Base-by-base conservation (phyloP, 2,888 invertebrate genomes). In the Matsumyia berberina region DNA sequence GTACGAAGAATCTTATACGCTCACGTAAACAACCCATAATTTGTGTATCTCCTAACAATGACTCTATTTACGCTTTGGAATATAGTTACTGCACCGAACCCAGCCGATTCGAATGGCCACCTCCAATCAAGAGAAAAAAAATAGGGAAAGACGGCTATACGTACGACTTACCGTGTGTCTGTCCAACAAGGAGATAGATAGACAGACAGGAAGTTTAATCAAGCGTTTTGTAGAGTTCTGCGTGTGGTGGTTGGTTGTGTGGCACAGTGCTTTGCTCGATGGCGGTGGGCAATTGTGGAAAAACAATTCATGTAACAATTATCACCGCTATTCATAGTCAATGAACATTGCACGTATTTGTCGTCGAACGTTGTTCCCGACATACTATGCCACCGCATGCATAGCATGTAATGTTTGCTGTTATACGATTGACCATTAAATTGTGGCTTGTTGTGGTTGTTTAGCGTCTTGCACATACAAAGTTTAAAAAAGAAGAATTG, bases 191-290 rank as follows among this genome's bases (percentile, higher is more conserved):
- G 73, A 78, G 79, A 73, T 66, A 73, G 73, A 69, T 69, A 74
- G 85, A 69, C 74, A 81, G 76, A 86, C 85, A 81, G 85, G 85
- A 86, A 86, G 81, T 86, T 80, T 70, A 86, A 86, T 85, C 85
- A 85, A 85, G 74, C 85, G 51, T 62, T 83, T 69, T 67, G 60
- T 72, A 24, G 57, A 55, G 60, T 82, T 82, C 49, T 83, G 79
- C 72, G 82, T 72, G 66, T 33, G 62, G 35, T 60, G 17, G 64
- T 42, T 78, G 24, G 24, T 24, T 24, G 24, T 24, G 72, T 29
- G 35, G 37, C 19, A 46, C 53, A 58, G 51, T 46, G 67, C 39
- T 42, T n/a, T 39, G 62, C 7, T 37, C 42, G 24, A 46, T 44
- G 33, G 57, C 70, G 49, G 44, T 53, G 60, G 44, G 51, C 51